phyloP scores from a whole-genome alignment of 2,113 vertebrate genomes.

The Dromiciops gliroides region DNA sequence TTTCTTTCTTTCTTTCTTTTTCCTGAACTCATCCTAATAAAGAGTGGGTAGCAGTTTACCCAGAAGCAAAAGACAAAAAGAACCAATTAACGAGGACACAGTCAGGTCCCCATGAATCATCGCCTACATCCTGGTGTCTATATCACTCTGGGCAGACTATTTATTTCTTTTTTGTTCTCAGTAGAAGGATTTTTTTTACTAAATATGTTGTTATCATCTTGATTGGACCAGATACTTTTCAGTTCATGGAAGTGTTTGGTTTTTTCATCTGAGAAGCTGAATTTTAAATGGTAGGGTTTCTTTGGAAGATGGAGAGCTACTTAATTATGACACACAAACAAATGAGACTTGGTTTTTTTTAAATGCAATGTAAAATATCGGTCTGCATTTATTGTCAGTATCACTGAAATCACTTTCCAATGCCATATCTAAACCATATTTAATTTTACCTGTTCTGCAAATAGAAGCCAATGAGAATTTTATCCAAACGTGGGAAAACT shows the following conservation, averaged over 20 bases:
- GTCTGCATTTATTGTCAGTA: not conserved
- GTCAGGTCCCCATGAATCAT: slow-evolving; percentile 32
- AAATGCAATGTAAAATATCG: slow-evolving; percentile 23
- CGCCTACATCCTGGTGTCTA: slow-evolving; percentile 26
- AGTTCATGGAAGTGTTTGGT: slow-evolving; percentile 18
- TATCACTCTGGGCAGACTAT: slow-evolving; percentile 20
- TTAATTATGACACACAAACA: not conserved
- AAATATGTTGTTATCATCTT: not conserved
- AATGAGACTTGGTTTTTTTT: not conserved
- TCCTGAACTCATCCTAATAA: slow-evolving; percentile 22
- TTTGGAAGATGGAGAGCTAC: not conserved
- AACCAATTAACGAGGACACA: slow-evolving; percentile 6
- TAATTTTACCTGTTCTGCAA: not conserved
- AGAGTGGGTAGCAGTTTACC: not conserved
- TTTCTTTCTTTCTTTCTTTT: too few relatives aligned
- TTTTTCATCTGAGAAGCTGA: not conserved
- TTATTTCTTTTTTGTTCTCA: slow-evolving; percentile 24
- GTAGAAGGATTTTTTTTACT: not conserved
- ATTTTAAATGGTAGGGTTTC: not conserved
- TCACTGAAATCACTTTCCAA: not conserved
- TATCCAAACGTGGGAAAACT: not conserved
- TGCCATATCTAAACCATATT: not conserved
- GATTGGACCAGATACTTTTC: not conserved
- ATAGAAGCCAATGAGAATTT: not conserved
- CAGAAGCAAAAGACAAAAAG: not conserved